A percentile compares a stretch with the other conserved stretches of the same genome.
These are phyloP conservation scores for Amaurobius ferox DNA, from an alignment of 2,888 invertebrate genomes.

Conservation along the genomic window DNA sequence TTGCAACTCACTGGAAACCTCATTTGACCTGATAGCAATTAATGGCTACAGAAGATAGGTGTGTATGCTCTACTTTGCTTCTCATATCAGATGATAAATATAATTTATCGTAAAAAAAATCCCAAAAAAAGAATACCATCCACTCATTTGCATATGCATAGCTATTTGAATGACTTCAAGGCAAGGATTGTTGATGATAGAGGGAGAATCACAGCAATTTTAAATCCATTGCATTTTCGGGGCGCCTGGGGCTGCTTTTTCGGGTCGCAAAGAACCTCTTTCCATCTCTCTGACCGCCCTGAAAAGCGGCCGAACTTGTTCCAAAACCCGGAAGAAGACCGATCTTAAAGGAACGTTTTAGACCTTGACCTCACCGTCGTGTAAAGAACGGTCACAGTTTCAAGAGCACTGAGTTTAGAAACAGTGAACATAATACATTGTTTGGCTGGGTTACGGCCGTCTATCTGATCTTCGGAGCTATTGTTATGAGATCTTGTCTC, in stretches of 20 bases:
- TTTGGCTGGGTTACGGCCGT: conserved; percentile 8
- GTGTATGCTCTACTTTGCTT: not conserved
- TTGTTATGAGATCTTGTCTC: not conserved
- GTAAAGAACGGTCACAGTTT: conserved; percentile 53
- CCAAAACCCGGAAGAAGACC: conserved; percentile 28
- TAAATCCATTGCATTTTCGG: conserved; percentile 40
- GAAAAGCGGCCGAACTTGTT: conserved; percentile 45
- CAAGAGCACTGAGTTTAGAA: not conserved
- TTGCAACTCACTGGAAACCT: not conserved
- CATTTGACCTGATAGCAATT: not conserved
- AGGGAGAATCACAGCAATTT: conserved; percentile 28
- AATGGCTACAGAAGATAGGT: not conserved
- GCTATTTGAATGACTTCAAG: not conserved
- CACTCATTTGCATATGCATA: not conserved
- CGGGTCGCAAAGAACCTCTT: conserved; percentile 32
- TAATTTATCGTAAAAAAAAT: not conserved
- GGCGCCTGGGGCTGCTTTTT: conserved; percentile 16
- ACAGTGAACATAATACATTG: not conserved
- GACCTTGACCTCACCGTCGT: conserved; percentile 52
- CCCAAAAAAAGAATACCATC: not conserved
- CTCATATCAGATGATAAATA: not conserved
- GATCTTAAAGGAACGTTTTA: conserved; percentile 12
- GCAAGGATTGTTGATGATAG: conserved; percentile 1
- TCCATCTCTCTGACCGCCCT: conserved; percentile 31
- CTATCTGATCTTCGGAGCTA: conserved; percentile 1